Evolutionary conservation across 2,797 vertebrate genomes (phyloP).

Genomic region (Balearica regulorum): DNA sequence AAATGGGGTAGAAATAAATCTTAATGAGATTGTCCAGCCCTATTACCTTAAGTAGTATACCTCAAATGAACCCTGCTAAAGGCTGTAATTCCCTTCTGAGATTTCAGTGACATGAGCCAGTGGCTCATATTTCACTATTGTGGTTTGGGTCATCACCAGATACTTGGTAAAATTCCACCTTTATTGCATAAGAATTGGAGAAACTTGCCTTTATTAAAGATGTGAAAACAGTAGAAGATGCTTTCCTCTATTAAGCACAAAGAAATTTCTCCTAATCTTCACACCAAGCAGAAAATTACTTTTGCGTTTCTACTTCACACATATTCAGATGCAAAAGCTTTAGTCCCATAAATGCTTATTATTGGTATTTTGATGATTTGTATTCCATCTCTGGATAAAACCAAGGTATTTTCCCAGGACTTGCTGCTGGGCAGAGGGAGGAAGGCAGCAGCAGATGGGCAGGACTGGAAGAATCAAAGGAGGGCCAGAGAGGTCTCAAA

Average conservation of each 20-base stretch:
- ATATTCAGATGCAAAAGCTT: neutral
- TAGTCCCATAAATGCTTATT: neutral
- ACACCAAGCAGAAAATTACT: neutral
- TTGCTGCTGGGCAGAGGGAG: neutral
- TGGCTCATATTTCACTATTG: conserved; percentile 25
- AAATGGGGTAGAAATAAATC: conserved; percentile 49
- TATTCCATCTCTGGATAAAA: neutral
- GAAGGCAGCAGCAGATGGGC: neutral
- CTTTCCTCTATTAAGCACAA: neutral
- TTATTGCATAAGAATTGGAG: neutral
- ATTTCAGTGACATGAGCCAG: conserved; percentile 11
- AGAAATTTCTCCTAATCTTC: neutral
- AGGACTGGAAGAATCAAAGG: neutral
- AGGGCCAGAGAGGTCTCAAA: neutral
- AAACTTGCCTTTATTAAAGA: neutral
- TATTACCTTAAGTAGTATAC: conserved; percentile 60
- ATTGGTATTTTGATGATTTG: neutral
- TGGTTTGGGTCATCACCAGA: neutral
- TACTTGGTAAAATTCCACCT: neutral
- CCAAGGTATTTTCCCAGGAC: neutral
- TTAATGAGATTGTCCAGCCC: conserved; percentile 55
- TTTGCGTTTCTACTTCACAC: neutral
- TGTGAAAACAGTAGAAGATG: neutral
- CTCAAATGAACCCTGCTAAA: conserved; percentile 44
- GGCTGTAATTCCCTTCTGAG: conserved; percentile 38